Conservation (phyloP, 2,113 vertebrate species). For the Pyxicephalus adspersus region DNA sequence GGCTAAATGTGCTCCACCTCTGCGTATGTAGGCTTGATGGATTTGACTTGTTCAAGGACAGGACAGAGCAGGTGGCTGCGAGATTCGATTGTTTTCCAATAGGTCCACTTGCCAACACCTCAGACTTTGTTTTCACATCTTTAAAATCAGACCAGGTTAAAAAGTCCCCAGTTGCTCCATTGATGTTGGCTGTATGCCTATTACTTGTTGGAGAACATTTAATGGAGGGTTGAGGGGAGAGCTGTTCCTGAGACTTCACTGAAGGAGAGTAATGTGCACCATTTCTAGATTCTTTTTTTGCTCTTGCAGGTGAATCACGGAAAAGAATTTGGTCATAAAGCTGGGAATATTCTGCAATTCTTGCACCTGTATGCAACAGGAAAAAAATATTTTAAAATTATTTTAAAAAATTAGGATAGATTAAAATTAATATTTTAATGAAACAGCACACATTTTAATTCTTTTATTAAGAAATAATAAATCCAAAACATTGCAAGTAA, state of each 20-base stretch:
- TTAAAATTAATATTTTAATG: no score
- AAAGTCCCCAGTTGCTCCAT: conserved; percentile 85
- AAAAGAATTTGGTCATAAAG: conserved; percentile 95
- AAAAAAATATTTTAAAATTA: conserved; percentile 16
- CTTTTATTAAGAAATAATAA: no score
- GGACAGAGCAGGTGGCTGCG: conserved; percentile 77
- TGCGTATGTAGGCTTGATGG: conserved; percentile 69
- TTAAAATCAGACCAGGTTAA: conserved; percentile 69
- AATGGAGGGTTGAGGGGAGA: conserved; percentile 60
- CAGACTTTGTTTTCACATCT: conserved; percentile 66
- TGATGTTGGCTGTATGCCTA: conserved; percentile 91
- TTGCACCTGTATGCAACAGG: conserved; percentile 83
- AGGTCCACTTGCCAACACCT: conserved; percentile 53
- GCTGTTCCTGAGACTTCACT: conserved; percentile 65
- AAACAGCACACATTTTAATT: no score
- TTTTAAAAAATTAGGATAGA: not conserved
- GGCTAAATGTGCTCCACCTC: conserved; percentile 82
- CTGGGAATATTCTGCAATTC: conserved; percentile 97
- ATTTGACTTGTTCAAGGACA: conserved; percentile 78
- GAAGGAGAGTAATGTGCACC: conserved; percentile 60
- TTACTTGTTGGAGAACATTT: conserved; percentile 75
- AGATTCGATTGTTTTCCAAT: conserved; percentile 71
- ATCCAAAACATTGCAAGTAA: no score
- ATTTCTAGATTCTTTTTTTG: conserved; percentile 66
- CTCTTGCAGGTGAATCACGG: conserved; percentile 73